Conservation (phyloP, 2,888 invertebrate genomes). For the Cataglyphis albicans region DNA sequence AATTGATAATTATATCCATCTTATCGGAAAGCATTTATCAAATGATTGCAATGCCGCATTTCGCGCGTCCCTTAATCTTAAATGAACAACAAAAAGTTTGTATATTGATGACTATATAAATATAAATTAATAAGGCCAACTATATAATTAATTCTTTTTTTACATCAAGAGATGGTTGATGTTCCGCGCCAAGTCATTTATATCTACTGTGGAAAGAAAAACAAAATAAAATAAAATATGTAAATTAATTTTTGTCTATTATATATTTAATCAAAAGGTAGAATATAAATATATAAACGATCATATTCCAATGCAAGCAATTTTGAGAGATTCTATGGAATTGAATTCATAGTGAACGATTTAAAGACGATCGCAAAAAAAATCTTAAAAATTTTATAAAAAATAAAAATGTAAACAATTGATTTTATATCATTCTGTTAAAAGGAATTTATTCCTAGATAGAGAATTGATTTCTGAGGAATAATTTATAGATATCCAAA, state of each 20-base stretch:
- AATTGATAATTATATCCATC: neutral
- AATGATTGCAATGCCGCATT: neutral
- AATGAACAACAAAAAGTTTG: no score
- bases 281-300: neutral
- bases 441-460: neutral
- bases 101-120: neutral
- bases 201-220: neutral
- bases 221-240: neutral
- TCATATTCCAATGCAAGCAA: neutral
- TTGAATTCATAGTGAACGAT: neutral
- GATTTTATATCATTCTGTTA: neutral
- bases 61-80: neutral
- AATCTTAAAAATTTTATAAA: neutral
- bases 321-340: neutral
- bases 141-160: neutral
- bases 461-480: neutral
- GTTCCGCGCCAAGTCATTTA: neutral
- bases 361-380: neutral
- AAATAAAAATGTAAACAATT: neutral
- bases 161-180: neutral
- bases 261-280: neutral
- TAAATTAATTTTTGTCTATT: neutral
- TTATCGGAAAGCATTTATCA: neutral
- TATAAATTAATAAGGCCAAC: neutral
- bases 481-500: constrained; percentile 9